These are phyloP conservation scores for Anoura caudifer DNA, from an alignment of 2,113 vertebrate genomes.

Conservation along the genomic window DNA sequence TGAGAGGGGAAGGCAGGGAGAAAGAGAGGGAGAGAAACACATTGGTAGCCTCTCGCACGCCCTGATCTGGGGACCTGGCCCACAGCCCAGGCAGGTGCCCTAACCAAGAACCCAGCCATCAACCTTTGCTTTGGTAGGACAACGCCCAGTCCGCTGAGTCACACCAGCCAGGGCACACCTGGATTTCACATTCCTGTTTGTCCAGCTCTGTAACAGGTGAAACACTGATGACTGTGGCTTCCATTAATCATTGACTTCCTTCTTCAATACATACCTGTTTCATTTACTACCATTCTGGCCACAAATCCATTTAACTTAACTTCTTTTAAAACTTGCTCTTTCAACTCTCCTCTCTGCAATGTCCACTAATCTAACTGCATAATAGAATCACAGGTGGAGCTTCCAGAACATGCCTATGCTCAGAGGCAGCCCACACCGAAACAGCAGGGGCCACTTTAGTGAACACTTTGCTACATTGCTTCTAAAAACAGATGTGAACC, in stretches of 20 bases:
- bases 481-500: not conserved
- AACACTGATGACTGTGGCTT: not conserved
- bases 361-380: not conserved
- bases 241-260: not conserved
- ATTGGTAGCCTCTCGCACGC: no score
- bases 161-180: not conserved
- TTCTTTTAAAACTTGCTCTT: conserved; percentile 23
- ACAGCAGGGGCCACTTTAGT: not conserved
- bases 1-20: no score
- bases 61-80: no score
- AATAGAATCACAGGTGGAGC: not conserved
- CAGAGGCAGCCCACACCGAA: not conserved
- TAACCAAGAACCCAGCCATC: no score
- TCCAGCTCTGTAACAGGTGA: not conserved
- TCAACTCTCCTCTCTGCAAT: not conserved
- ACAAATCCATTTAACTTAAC: not conserved
- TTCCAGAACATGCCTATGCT: not conserved
- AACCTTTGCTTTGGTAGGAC: no score
- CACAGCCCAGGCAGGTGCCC: no score
- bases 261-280: not conserved
- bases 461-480: not conserved
- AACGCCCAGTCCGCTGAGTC: no score
- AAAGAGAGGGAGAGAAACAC: no score
- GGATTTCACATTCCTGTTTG: not conserved
- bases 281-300: not conserved